Conservation (phyloP, 92 coral and sea anemone species). For the Muricea muricata region DNA sequence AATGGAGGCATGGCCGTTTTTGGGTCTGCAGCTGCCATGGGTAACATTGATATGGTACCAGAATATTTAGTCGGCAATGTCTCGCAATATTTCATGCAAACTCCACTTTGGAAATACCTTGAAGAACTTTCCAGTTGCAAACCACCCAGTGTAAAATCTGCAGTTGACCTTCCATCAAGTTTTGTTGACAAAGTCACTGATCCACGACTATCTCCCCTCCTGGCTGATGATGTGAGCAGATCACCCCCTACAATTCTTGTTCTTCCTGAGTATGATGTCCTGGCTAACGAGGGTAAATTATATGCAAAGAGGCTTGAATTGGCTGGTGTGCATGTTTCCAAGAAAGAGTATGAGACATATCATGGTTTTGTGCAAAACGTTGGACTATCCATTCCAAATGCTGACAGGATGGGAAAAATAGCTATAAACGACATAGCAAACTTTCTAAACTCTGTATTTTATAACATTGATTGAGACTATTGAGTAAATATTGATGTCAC, state of each 20-base stretch:
- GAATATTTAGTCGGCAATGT: slow-evolving; percentile 23
- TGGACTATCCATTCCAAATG: not conserved
- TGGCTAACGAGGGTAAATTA: slow-evolving; percentile 80
- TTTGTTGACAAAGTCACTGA: slow-evolving; percentile 66
- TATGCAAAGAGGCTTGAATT: slow-evolving; percentile 70
- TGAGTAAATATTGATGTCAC: no score
- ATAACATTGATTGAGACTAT: not conserved
- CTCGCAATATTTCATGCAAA: slow-evolving; percentile 10
- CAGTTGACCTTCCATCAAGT: not conserved
- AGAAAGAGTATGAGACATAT: slow-evolving; percentile 74
- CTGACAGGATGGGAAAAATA: not conserved
- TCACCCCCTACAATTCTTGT: slow-evolving; percentile 77
- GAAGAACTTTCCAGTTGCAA: not conserved
- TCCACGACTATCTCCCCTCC: slow-evolving; percentile 75
- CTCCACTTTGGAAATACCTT: not conserved
- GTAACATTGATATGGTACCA: not conserved
- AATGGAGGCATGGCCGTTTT: not conserved
- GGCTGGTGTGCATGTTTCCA: slow-evolving; percentile 70
- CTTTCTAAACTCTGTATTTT: slow-evolving; percentile 15
- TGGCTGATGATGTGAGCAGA: slow-evolving; percentile 78
- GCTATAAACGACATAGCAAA: slow-evolving; percentile 4
- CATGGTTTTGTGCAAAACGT: slow-evolving; percentile 69
- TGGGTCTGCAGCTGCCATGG: not conserved
- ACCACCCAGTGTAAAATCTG: not conserved
- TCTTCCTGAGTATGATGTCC: slow-evolving; percentile 82